Percentiles rank a stretch among this genome's conserved stretches.
Evolutionary conservation across 2,113 vertebrate species (phyloP).

Genomic region (Daboia siamensis): DNA sequence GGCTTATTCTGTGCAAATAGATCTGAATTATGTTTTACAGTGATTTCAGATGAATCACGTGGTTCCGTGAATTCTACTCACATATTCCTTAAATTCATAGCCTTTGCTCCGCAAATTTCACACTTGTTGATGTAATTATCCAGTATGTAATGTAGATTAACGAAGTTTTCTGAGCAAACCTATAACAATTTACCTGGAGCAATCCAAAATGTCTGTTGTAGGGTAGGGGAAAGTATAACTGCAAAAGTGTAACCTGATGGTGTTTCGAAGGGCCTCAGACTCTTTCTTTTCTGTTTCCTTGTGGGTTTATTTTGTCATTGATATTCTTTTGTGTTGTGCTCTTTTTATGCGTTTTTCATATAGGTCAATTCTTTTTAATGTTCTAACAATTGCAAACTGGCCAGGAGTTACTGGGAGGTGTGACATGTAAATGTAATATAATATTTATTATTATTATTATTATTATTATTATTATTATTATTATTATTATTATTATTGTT

Average conservation of each 20-base stretch:
- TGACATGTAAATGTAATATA: neutral
- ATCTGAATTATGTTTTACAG: neutral
- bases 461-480: too few relatives aligned
- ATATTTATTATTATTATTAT: neutral
- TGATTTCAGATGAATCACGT: neutral
- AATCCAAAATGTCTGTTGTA: neutral
- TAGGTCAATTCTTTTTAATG: neutral
- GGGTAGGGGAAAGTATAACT: neutral
- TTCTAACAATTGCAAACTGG: neutral
- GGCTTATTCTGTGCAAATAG: neutral
- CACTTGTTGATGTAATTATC: neutral
- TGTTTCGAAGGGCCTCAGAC: neutral
- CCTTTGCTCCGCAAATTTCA: neutral
- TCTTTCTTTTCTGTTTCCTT: neutral
- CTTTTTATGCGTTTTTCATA: neutral
- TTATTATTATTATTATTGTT: neutral
- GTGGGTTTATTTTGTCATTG: too few relatives aligned
- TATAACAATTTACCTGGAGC: neutral
- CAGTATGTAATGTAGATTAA: neutral
- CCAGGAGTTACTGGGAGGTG: neutral
- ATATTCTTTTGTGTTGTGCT: neutral
- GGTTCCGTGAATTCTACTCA: neutral
- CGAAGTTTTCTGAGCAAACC: neutral
- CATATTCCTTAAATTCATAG: neutral
- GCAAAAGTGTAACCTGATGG: neutral